Evolutionary conservation across 2,888 invertebrate species (phyloP), one percentile per base, ranked within the genome.

Genomic region (Parapristionchus giblindavisi): DNA sequence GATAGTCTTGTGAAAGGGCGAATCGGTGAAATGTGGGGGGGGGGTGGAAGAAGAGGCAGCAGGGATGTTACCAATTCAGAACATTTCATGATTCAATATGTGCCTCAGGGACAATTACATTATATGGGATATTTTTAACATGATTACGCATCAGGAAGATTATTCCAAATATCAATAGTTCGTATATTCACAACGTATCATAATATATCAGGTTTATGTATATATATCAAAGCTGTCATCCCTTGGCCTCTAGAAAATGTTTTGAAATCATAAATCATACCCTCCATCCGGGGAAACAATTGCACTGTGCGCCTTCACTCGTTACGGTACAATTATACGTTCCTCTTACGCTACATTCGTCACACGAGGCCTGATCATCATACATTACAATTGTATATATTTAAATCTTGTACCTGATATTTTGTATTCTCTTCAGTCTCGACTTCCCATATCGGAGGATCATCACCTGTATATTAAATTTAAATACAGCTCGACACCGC

Each of bases 201-300:
- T 34, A 8, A n/a, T 43, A 17, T n/a, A 40, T n/a, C 3, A 40
- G 14, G 29, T 11, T 2, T 27, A 11, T 21, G 2, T 61, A 14
- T 34, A 29, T 32, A 6, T n/a, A n/a, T n/a, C n/a, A n/a, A n/a
- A n/a, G n/a, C n/a, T n/a, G n/a, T n/a, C n/a, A n/a, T n/a, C n/a
- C n/a, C n/a, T n/a, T n/a, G n/a, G n/a, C n/a, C n/a, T n/a, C n/a
- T 14, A 17, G 11, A 24, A 24, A 6, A 14, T n/a, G n/a, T 14
- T 6, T 54, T 34, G 11, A 14, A 60, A 14, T 32, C 60, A 32
- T 34, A 36, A 65, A 40, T 40, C 48, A 34, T 4, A 51, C 73
- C 73, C 51, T 60, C 73, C 73, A 73, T 51, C 73, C 73, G n/a
- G 40, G 43, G 17, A 24, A 29, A 21, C 73, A 73, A 14, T 43